phyloP scores from a whole-genome alignment of 2,888 invertebrate genomes.

The Prostheceraeus crozeri region DNA sequence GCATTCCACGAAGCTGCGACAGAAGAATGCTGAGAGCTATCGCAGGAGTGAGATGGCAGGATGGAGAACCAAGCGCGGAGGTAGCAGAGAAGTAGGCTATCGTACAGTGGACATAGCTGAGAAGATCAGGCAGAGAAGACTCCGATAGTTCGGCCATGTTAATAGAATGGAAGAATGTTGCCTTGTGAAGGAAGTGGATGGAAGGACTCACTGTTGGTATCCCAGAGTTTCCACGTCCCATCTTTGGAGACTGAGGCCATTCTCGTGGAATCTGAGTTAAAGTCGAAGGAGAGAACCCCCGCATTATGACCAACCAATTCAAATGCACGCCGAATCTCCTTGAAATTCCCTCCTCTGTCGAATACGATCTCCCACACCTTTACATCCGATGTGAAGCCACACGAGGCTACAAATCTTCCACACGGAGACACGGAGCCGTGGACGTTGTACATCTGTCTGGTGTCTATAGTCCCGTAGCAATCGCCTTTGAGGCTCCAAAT shows the following conservation, averaged over 20 bases:
- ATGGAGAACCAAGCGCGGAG: no score
- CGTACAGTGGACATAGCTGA: no score
- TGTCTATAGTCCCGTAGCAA: conserved; percentile 67
- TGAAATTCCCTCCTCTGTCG: conserved; percentile 67
- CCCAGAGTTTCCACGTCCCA: conserved; percentile 75
- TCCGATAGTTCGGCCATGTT: no score
- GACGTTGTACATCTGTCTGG: conserved; percentile 62
- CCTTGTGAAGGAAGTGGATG: neutral
- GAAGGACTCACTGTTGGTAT: conserved; percentile 64
- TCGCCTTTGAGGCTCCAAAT: conserved; percentile 74
- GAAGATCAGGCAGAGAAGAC: no score
- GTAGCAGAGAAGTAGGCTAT: no score
- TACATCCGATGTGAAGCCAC: conserved; percentile 65
- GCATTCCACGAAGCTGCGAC: no score
- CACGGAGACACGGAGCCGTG: conserved; percentile 75
- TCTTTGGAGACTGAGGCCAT: conserved; percentile 78
- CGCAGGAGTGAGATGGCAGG: no score
- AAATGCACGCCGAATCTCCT: conserved; percentile 68
- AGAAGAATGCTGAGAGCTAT: no score
- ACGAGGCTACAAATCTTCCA: conserved; percentile 70
- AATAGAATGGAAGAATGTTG: no score
- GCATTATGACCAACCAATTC: conserved; percentile 74
- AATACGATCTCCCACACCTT: conserved; percentile 76
- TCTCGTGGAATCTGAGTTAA: conserved; percentile 72
- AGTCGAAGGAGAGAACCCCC: conserved; percentile 71